Base-by-base conservation (phyloP, 1,140 invertebrate species). In the Cyclina sinensis region DNA sequence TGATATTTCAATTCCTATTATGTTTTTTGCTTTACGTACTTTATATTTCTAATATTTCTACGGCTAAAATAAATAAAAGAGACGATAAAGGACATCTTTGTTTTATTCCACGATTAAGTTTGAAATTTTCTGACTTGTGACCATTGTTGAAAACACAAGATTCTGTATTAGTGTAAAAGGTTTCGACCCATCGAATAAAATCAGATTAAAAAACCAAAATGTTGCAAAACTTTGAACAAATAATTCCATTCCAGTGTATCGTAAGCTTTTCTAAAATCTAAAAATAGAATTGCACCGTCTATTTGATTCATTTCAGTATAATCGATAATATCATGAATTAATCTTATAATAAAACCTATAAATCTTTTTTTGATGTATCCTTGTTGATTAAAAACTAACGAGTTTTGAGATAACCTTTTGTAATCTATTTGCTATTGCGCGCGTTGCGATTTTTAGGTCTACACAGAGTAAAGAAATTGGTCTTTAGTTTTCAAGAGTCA, bases 191-290 rank as follows among this genome's bases (percentile, higher is more conserved):
- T 35, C 35, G 18, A 27, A 81, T 59, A 35, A 62, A 81, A 12
- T 35, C 37, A 2, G 14, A 14, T 62, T 81, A 32, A 59, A n/a
- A 81, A 81, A 2, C 76, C 35, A 74, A 39, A 74, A 43, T 74
- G n/a, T 74, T 32, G 21, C 30, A 24, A 54, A 54, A 57, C 27
- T n/a, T 81, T 62, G 2, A 81, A 7, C 14, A 81, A 57, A 81
- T 59, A 62, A 16, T 39, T 37, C 51, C 51, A 81, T 39, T 81
- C 78, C 12, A 59, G 14, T 16, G 54, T 81, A 39, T 81, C 51
- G 30, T 59, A 81, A 9, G 76, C 76, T 54, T 79, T 79, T 57
- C 48, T 51, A 54, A 79, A 54, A 21, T 79, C 76, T 51, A 79
- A 54, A 30, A 79, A 51, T 16, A 79, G 2, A 79, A 54, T 35